A percentile compares a stretch with the other conserved stretches of the same genome.
phyloP scores from a whole-genome alignment of 2,888 invertebrate species.

The Agrotis puta region DNA sequence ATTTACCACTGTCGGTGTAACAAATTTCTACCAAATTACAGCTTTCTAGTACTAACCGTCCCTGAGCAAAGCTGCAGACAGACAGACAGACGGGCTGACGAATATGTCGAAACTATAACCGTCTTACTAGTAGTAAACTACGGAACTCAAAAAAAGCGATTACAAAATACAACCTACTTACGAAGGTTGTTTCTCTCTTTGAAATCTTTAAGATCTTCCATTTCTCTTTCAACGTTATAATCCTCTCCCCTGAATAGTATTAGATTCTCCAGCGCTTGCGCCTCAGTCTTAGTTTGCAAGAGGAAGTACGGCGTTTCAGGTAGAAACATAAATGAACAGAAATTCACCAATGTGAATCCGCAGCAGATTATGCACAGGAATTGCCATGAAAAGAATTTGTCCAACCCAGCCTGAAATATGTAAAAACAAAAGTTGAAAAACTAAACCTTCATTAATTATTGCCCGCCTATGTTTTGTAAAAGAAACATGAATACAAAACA shows the following conservation, averaged over 20 bases:
- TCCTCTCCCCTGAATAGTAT: slow-evolving; percentile 70
- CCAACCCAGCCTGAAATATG: slow-evolving; percentile 73
- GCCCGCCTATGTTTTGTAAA: no score
- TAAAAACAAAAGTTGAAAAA: neutral
- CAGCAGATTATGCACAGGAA: slow-evolving; percentile 69
- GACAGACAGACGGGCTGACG: no score
- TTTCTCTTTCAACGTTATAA: slow-evolving; percentile 73
- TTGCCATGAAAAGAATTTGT: slow-evolving; percentile 72
- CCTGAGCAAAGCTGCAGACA: no score
- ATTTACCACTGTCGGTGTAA: no score
- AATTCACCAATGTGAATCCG: slow-evolving; percentile 47
- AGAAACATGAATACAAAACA: no score
- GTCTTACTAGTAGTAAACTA: no score
- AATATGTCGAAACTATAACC: no score
- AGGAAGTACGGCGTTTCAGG: slow-evolving; percentile 80
- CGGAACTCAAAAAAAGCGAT: no score
- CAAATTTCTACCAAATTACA: no score
- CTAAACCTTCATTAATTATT: no score
- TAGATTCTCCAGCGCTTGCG: slow-evolving; percentile 63
- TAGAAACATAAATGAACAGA: slow-evolving; percentile 65
- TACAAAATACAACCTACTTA: slow-evolving; percentile 69
- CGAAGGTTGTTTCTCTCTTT: slow-evolving; percentile 77
- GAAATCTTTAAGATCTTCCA: slow-evolving; percentile 75
- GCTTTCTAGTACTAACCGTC: no score
- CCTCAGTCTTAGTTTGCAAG: slow-evolving; percentile 66